Evolutionary conservation across 2,113 vertebrate genomes (phyloP).

Genomic region (Scomber japonicus): DNA sequence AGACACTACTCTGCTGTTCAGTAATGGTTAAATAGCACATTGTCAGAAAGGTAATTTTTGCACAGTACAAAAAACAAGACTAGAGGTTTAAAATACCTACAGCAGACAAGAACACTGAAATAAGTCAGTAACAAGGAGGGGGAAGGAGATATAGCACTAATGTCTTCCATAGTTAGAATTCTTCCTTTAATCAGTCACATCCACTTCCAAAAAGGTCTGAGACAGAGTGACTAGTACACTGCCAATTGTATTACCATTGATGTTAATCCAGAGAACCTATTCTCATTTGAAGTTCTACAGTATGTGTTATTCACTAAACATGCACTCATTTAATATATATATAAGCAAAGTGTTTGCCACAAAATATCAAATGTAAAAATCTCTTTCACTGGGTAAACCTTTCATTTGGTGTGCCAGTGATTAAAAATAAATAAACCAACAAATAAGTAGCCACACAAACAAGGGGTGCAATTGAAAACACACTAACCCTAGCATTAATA

Average conservation of each 20-base stretch:
- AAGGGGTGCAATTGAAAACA: slow-evolving; percentile 59
- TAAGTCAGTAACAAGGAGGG: neutral
- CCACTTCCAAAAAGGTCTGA: slow-evolving; percentile 4
- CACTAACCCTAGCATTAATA: slow-evolving; percentile 74
- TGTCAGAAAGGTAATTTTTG: no score
- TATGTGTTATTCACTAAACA: neutral
- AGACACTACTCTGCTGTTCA: no score
- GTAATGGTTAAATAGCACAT: no score
- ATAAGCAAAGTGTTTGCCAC: neutral
- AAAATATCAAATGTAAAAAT: slow-evolving; percentile 11
- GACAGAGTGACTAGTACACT: neutral
- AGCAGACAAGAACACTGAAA: neutral
- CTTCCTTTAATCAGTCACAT: neutral
- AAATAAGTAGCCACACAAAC: slow-evolving; percentile 71
- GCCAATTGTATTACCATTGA: neutral
- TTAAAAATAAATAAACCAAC: slow-evolving; percentile 66
- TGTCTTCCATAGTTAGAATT: neutral
- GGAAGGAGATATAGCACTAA: neutral
- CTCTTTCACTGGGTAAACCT: slow-evolving; percentile 2
- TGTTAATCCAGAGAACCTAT: neutral
- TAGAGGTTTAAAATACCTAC: no score
- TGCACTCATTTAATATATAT: neutral
- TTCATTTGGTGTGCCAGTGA: slow-evolving; percentile 25
- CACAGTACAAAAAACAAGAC: no score
- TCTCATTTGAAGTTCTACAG: neutral